These are phyloP conservation scores for Papilio polytes DNA, from an alignment of 1,140 invertebrate genomes.

Conservation along the genomic window DNA sequence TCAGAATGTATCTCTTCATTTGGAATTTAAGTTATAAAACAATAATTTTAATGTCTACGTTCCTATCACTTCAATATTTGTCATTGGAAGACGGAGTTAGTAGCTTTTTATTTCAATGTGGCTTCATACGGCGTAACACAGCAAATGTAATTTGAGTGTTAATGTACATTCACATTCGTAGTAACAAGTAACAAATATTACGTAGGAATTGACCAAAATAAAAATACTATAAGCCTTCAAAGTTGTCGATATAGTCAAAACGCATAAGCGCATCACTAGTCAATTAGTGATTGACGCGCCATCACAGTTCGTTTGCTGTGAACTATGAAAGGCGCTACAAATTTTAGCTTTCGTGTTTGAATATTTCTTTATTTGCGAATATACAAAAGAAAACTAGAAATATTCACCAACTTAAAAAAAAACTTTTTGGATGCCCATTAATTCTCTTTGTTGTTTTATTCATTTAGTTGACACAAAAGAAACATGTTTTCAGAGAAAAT, in stretches of 20 bases:
- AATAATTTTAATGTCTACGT: no score
- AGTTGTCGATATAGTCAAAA: background rate
- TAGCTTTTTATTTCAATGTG: no score
- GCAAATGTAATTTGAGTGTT: no score
- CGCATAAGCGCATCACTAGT: background rate
- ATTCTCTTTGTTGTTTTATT: background rate
- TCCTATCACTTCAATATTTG: no score
- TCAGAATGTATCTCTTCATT: background rate
- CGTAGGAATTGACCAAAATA: no score
- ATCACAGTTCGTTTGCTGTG: background rate
- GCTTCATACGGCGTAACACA: no score
- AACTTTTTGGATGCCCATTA: background rate
- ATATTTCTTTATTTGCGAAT: background rate
- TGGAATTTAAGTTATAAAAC: no score
- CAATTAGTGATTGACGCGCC: constrained; percentile 11
- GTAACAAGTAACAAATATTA: no score
- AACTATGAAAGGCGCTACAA: constrained; percentile 9
- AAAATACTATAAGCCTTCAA: background rate
- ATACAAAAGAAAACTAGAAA: background rate
- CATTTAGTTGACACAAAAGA: background rate
- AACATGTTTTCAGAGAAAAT: background rate
- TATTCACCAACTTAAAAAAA: background rate
- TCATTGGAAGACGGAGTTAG: no score
- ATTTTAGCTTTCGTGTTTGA: background rate
- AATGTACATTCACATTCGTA: no score